Base-by-base conservation (phyloP, 2,797 vertebrate species). In the Enteromius anoplus region DNA sequence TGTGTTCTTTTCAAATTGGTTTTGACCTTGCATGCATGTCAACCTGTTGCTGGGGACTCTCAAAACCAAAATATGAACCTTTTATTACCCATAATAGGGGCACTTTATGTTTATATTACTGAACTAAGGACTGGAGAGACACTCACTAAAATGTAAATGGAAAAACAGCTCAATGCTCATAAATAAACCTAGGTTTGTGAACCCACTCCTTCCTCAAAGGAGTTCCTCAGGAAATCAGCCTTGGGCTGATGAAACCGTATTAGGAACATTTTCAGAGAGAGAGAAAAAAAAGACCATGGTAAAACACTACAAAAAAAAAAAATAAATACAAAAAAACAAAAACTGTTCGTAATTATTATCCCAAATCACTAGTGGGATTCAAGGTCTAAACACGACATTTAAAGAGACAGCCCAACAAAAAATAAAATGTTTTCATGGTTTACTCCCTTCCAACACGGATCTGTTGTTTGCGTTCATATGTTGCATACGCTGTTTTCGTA, bases 141-240 rank as follows among this genome's bases (percentile, higher is more conserved):
- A 45, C 7, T 26, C 14, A 47, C 10, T 37, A 29, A 49, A 73
- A 14, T 14, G 42, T n/a, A 45, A 49, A 64, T n/a, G 42, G 55
- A 75, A 81, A 65, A 81, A 49, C 55, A 60, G 78, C 51, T 40
- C 15, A 12, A 45, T 40, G 6, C 75, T 47, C 34, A 60, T 58
- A 71, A 80, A 71, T 45, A 60, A 72, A 62, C 68, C 60, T 40
- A n/a, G 32, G 32, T 26, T 80, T 71, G 37, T 45, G 51, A 80
- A 80, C 23, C 26, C 14, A 72, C 53, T 49, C 26, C 73, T 75
- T 81, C 79, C 79, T 49, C 21, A 49, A 49, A 26, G 14, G 29
- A 73, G 70, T 81, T 81, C 55, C 80, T 65, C 29, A 64, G 70
- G 80, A 81, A 73, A 81, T 1, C 58, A 64, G 69, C 19, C 40